A percentile compares a stretch with the other conserved stretches of the same genome.
These are phyloP conservation scores for Dicyrtomina minuta DNA, from an alignment of 2,888 invertebrate species.

Conservation along the genomic window DNA sequence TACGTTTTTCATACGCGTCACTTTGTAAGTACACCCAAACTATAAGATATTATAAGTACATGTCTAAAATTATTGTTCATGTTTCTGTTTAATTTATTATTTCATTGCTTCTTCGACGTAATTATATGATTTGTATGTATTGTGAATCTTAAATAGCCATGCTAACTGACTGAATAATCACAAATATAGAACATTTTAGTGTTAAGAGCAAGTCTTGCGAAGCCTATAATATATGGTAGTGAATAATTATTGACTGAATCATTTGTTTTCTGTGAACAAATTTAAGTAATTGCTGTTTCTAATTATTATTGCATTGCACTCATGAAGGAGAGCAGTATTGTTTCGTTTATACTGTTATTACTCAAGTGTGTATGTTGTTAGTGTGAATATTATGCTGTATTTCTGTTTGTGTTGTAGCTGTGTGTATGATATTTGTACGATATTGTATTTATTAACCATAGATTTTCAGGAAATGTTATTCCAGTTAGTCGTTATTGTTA, in stretches of 20 bases:
- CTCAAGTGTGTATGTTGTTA: conserved; percentile 1
- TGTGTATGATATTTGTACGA: neutral
- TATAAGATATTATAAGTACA: too few relatives aligned
- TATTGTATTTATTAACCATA: neutral
- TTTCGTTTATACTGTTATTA: neutral
- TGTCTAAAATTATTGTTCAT: too few relatives aligned
- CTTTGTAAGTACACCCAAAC: too few relatives aligned
- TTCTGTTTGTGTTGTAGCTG: neutral
- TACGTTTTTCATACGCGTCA: too few relatives aligned
- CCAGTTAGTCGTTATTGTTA: too few relatives aligned
- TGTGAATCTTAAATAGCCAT: conserved; percentile 1
- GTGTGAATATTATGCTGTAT: conserved; percentile 18
- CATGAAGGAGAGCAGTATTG: neutral
- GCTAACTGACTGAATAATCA: conserved; percentile 5
- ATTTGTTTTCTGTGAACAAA: neutral
- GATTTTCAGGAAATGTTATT: too few relatives aligned
- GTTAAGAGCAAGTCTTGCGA: too few relatives aligned
- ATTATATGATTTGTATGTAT: too few relatives aligned
- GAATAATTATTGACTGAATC: neutral
- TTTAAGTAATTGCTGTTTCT: neutral
- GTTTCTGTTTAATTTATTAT: too few relatives aligned
- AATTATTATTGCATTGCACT: conserved; percentile 4
- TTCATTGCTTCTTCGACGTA: too few relatives aligned
- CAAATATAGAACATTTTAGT: too few relatives aligned
- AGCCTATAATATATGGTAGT: neutral